Evolutionary conservation across 2,888 invertebrate genomes (phyloP).

Genomic region (Odontothrips loti): DNA sequence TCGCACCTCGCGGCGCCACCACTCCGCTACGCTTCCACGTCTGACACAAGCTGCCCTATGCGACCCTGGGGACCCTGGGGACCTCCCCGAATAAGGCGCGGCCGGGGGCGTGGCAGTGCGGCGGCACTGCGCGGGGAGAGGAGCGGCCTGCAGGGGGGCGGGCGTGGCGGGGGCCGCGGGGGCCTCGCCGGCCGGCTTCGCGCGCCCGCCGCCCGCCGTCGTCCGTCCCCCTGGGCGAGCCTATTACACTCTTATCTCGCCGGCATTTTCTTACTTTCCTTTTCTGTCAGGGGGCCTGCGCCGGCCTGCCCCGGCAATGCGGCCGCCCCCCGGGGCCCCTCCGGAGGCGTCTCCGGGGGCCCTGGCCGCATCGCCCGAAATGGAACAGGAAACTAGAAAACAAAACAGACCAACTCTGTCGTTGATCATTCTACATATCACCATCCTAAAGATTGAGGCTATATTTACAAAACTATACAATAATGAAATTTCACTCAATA

Average conservation of each 20-base stretch:
- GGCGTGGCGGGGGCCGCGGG: background rate
- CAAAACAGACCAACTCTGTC: too few species aligned
- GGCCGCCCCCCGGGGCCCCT: background rate
- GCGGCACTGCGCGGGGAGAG: background rate
- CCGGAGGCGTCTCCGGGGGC: background rate
- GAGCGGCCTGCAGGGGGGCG: background rate
- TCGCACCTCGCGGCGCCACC: too few species aligned
- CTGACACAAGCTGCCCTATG: background rate
- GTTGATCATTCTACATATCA: too few species aligned
- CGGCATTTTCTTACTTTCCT: conserved; percentile 17
- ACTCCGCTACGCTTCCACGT: background rate
- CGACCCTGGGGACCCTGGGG: background rate
- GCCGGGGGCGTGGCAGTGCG: background rate
- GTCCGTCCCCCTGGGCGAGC: background rate
- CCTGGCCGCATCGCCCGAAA: background rate
- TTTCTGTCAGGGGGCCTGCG: background rate
- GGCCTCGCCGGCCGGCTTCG: background rate
- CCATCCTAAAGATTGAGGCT: too few species aligned
- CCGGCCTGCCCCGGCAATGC: background rate
- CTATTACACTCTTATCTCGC: conserved; percentile 1
- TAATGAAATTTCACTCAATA: too few species aligned
- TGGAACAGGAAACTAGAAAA: too few species aligned
- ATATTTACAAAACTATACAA: too few species aligned
- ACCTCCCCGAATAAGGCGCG: background rate
- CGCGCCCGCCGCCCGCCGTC: too few species aligned